These are phyloP conservation scores for Rhyacichthys aspro DNA, from an alignment of 2,797 vertebrate genomes.

Conservation along the genomic window DNA sequence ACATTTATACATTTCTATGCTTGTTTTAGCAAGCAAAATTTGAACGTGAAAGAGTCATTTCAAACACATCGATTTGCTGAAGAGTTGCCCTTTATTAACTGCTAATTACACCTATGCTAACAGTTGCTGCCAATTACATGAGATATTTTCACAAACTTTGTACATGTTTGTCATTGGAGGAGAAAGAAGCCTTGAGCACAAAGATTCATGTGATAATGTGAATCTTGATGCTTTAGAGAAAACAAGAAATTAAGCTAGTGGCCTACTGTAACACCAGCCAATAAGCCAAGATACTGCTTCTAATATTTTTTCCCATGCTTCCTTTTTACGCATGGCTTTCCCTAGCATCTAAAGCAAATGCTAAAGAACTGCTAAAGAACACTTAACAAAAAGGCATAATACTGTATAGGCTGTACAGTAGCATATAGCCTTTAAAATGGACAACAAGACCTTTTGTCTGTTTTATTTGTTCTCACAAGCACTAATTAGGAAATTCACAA, in stretches of 20 bases:
- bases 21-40: no score
- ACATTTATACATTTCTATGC: no score
- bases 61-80: not conserved
- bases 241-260: not conserved
- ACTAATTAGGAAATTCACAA: not conserved
- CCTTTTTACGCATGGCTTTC: not conserved
- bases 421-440: no score
- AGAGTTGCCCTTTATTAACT: not conserved
- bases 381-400: no score
- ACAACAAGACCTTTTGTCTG: no score
- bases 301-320: no score
- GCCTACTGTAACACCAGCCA: not conserved
- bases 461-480: no score
- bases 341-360: not conserved
- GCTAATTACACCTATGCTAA: not conserved
- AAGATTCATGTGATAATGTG: not conserved
- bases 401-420: no score
- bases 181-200: not conserved
- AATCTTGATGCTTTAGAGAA: constrained; percentile 2
- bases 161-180: not conserved
- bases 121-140: no score
- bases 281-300: not conserved
- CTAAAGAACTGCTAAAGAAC: no score
- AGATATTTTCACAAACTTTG: no score
- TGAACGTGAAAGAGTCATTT: no score